Evolutionary conservation across 2,888 invertebrate genomes (phyloP), one percentile per base, ranked within the genome.

Genomic region (Fragum sueziense): DNA sequence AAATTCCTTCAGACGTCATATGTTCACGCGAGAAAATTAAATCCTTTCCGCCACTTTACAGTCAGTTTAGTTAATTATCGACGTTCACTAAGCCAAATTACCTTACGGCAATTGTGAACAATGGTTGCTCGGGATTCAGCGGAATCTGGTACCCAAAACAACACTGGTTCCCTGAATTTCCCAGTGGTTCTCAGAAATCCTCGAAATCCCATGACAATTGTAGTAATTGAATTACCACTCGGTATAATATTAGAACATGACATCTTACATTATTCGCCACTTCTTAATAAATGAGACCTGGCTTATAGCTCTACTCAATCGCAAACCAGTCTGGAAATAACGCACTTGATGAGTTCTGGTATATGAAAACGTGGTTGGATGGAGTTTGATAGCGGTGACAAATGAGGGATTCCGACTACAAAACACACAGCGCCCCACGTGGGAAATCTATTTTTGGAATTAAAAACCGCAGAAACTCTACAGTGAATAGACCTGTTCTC

Each of bases 221-320:
- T 33, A n/a, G 52, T 74, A 81, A 81, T 81, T 81, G 70, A 77
- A 81, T 81, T 81, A 72, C 72, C 70, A 70, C 70, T 81, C 75
- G 70, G 69, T 62, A 70, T 72, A 75, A 71, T 75, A 71, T 81
- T 71, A 78, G 74, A 75, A 57, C 68, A 71, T 76, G 76, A 80
- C 80, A 74, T 74, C 71, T 80, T 47, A 70, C 52, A 69, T 69
- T 75, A 70, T 70, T 70, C 70, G 75, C 17, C 25, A 65, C 73
- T 67, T 67, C 73, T 57, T 67, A 74, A 67, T 51, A 74, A 67
- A 67, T 67, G 73, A 65, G 67, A 34, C 22, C 11, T 14, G 67
- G 67, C 67, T 27, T 67, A 62, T 51, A 62, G 62, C 62, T 62
- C 31, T 17, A 62, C 62, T 33, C 62, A 62, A 62, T 62, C 34